Percentiles rank a stretch among this genome's conserved stretches.
Conservation (phyloP, 1,140 invertebrate genomes). For the Arctopsyche grandis region DNA sequence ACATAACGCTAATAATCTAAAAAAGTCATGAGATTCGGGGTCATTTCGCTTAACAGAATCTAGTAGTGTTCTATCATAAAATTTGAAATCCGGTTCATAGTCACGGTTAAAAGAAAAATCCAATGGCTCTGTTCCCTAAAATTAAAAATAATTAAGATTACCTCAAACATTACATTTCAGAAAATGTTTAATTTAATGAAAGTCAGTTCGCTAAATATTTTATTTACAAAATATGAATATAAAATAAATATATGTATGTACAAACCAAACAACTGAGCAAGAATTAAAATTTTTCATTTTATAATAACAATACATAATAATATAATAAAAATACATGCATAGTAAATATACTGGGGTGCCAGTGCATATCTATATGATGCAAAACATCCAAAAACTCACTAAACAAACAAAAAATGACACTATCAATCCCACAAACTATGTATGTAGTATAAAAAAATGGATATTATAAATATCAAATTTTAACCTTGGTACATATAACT, state of each 20-base stretch:
- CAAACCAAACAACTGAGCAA: neutral
- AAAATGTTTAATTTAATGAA: neutral
- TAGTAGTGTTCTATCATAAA: slow-evolving; percentile 89
- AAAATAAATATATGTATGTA: neutral
- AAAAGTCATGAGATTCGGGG: slow-evolving; percentile 84
- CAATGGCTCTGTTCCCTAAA: slow-evolving; percentile 77
- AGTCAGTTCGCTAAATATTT: neutral
- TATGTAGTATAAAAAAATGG: too few species aligned
- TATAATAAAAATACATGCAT: slow-evolving; percentile 7
- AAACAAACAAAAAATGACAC: neutral
- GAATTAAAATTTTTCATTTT: neutral
- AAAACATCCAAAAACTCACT: slow-evolving; percentile 6
- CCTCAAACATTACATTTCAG: neutral
- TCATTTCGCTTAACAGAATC: slow-evolving; percentile 84
- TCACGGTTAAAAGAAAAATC: slow-evolving; percentile 96
- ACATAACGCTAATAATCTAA: slow-evolving; percentile 87
- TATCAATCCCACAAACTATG: neutral
- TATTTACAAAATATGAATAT: neutral
- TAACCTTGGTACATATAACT: too few species aligned
- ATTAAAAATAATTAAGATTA: slow-evolving; percentile 53
- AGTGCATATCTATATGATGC: slow-evolving; percentile 23
- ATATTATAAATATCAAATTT: too few species aligned
- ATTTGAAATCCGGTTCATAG: slow-evolving; percentile 92
- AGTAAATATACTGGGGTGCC: slow-evolving; percentile 2
- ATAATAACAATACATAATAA: too few species aligned